These are phyloP conservation scores for Xenopus petersii DNA, from an alignment of 2,797 vertebrate genomes.

Conservation along the genomic window DNA sequence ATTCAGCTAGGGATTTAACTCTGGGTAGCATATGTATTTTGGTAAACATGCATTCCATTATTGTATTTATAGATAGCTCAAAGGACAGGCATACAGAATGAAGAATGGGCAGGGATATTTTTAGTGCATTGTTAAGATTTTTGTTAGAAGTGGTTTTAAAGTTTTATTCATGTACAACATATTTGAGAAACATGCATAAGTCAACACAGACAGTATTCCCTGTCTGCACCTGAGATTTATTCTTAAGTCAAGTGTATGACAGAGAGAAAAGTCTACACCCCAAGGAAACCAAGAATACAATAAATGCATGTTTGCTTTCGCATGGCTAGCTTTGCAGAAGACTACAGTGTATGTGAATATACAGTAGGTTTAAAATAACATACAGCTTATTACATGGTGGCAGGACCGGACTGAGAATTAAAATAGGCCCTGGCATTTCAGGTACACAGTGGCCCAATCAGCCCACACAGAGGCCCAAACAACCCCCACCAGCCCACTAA, in stretches of 20 bases:
- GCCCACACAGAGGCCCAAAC: no score
- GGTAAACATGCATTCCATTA: slow-evolving; percentile 37
- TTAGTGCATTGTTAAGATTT: slow-evolving; percentile 22
- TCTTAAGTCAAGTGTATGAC: slow-evolving; percentile 44
- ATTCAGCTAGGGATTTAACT: slow-evolving; percentile 43
- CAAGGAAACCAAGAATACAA: slow-evolving; percentile 38
- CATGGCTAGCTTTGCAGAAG: slow-evolving; percentile 31
- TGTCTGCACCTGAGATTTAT: slow-evolving; percentile 45
- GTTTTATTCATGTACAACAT: slow-evolving; percentile 45
- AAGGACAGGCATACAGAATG: slow-evolving; percentile 33
- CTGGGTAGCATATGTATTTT: slow-evolving; percentile 41
- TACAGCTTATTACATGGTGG: slow-evolving; percentile 7
- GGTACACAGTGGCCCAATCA: no score
- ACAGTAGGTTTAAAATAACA: slow-evolving; percentile 13
- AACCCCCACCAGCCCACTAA: no score
- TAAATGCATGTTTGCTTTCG: slow-evolving; percentile 41
- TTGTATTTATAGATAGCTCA: slow-evolving; percentile 44
- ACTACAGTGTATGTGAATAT: slow-evolving; percentile 17
- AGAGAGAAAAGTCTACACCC: slow-evolving; percentile 41
- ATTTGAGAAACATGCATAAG: slow-evolving; percentile 38
- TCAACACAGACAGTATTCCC: slow-evolving; percentile 44
- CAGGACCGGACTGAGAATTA: no score
- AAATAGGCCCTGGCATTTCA: no score
- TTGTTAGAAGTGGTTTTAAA: slow-evolving; percentile 49
- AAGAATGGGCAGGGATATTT: slow-evolving; percentile 28